Evolutionary conservation across 2,888 invertebrate genomes (phyloP).

Genomic region (Steinernema carpocapsae): DNA sequence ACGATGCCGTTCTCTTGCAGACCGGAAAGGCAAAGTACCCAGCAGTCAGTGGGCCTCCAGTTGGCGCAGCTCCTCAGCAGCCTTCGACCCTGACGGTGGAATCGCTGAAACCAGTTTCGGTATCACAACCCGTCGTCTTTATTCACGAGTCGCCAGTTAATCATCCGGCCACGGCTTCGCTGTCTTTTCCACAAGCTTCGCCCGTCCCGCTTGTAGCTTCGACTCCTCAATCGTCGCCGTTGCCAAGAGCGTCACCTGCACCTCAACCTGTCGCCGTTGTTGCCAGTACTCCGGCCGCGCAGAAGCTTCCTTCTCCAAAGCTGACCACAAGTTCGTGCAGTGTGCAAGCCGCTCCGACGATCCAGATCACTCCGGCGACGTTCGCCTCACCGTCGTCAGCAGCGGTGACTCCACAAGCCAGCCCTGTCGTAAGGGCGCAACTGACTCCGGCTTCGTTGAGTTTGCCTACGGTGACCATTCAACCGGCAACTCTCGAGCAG

Average conservation of each 20-base stretch:
- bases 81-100: too few species aligned
- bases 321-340: too few species aligned
- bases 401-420: background rate
- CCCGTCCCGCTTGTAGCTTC: background rate
- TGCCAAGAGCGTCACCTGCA: background rate
- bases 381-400: background rate
- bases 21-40: slow-evolving; percentile 2
- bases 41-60: too few species aligned
- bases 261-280: too few species aligned
- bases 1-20: slow-evolving; percentile 4
- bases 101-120: background rate
- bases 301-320: too few species aligned
- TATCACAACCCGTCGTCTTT: background rate
- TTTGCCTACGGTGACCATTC: background rate
- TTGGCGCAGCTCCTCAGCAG: too few species aligned
- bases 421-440: background rate
- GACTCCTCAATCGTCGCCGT: background rate
- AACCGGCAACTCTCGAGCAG: too few species aligned
- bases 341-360: background rate
- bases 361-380: background rate
- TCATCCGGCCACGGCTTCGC: background rate
- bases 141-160: background rate
- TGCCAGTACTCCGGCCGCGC: too few species aligned
- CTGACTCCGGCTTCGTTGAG: background rate
- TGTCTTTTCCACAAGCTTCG: background rate